Evolutionary conservation across 2,888 invertebrate species (phyloP).

Genomic region (Parnassius mnemosyne): DNA sequence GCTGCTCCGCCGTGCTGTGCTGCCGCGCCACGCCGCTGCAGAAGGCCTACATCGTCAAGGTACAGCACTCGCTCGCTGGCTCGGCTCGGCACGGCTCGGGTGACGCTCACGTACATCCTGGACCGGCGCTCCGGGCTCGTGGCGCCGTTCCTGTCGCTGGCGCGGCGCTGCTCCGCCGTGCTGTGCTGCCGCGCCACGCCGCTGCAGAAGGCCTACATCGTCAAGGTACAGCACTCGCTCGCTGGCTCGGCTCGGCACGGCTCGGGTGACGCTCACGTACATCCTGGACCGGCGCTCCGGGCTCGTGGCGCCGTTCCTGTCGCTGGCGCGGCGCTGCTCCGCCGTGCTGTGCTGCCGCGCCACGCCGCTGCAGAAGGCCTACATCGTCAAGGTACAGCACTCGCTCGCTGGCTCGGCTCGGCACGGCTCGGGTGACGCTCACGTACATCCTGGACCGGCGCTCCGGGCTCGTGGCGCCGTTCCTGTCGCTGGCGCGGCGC

Average conservation of each 20-base stretch:
- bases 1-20: conserved; percentile 94
- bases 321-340: conserved; percentile 89
- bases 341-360: conserved; percentile 97
- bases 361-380: conserved; percentile 91
- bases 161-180: conserved; percentile 92
- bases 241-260: too few species aligned
- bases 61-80: conserved; percentile 26
- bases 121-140: conserved; percentile 85
- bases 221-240: conserved; percentile 64
- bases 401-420: not conserved
- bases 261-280: not conserved
- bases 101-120: too few species aligned
- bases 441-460: conserved; percentile 61
- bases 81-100: not conserved
- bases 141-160: conserved; percentile 89
- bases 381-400: conserved; percentile 82
- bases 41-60: conserved; percentile 92
- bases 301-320: conserved; percentile 90
- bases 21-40: conserved; percentile 92
- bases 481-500: conserved; percentile 89
- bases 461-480: conserved; percentile 87
- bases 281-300: conserved; percentile 77
- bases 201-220: conserved; percentile 95
- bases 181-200: conserved; percentile 92
- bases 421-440: not conserved